Evolutionary conservation across 2,888 invertebrate genomes (phyloP).

Genomic region (Drosophila koepferae): DNA sequence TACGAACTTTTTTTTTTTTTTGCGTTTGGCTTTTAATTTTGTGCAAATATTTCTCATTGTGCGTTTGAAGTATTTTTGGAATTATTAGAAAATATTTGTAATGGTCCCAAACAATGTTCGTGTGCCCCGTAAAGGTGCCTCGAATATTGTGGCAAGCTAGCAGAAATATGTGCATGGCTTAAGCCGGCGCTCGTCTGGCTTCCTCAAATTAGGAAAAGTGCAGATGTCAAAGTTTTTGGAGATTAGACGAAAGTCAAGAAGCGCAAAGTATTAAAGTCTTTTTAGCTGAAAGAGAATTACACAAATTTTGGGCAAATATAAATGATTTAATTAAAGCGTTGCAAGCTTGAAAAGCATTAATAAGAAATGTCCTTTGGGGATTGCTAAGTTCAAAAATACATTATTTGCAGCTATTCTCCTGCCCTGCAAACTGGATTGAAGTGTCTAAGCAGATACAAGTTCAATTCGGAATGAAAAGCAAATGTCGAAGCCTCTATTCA

Average conservation of each 20-base stretch:
- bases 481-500: neutral
- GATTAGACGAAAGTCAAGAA: neutral
- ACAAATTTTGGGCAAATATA: no score
- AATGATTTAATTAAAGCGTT: conserved; percentile 1
- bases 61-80: conserved; percentile 67
- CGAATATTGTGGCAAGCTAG: neutral
- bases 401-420: neutral
- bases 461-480: neutral
- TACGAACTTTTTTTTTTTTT: conserved; percentile 26
- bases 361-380: neutral
- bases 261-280: neutral
- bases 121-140: neutral
- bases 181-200: neutral
- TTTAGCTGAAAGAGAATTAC: neutral
- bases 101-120: conserved; percentile 12
- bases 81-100: conserved; percentile 64
- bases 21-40: conserved; percentile 22
- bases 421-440: no score
- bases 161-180: conserved; percentile 4
- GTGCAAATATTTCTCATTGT: conserved; percentile 62
- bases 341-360: neutral
- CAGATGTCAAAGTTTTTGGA: neutral
- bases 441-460: neutral
- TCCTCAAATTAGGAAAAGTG: conserved; percentile 1
- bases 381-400: neutral